Conservation (phyloP, 2,797 vertebrate genomes). For the Rallus crepitans region DNA sequence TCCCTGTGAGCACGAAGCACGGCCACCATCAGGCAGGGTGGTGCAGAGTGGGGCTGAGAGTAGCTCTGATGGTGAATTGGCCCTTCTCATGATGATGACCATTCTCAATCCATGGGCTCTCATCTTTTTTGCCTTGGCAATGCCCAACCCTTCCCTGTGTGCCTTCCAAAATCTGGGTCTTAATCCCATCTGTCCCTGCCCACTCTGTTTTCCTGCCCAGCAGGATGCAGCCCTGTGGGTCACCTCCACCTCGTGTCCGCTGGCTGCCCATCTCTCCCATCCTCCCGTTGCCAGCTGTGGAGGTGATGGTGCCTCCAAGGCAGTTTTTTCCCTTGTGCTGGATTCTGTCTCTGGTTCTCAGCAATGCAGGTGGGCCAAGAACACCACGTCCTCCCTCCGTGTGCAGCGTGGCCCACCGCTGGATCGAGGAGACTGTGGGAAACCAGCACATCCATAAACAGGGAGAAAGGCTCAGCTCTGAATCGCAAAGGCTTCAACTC, state of each 20-base stretch:
- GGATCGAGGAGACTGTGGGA: not conserved
- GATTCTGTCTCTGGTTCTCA: not conserved
- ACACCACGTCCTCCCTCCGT: not conserved
- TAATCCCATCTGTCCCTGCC: not conserved
- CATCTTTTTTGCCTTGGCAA: not conserved
- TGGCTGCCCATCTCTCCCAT: accelerated
- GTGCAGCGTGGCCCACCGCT: not conserved
- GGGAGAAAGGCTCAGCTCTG: not conserved
- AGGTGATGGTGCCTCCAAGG: not conserved
- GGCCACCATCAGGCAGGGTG: not conserved
- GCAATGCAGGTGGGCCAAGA: not conserved
- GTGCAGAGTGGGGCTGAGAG: not conserved
- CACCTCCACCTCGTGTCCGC: not conserved
- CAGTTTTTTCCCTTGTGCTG: not conserved
- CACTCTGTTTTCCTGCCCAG: not conserved
- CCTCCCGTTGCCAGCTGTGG: accelerated
- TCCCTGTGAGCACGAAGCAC: not conserved
- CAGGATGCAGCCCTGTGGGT: not conserved
- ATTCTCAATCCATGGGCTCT: not conserved
- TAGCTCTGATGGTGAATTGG: accelerated
- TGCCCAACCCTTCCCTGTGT: not conserved
- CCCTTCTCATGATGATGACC: too few species aligned
- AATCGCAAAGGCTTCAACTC: not conserved
- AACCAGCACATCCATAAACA: accelerated
- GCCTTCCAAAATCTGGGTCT: not conserved